These are phyloP conservation scores for Chymomyza caudatula DNA, from an alignment of 2,888 invertebrate genomes.

Conservation along the genomic window DNA sequence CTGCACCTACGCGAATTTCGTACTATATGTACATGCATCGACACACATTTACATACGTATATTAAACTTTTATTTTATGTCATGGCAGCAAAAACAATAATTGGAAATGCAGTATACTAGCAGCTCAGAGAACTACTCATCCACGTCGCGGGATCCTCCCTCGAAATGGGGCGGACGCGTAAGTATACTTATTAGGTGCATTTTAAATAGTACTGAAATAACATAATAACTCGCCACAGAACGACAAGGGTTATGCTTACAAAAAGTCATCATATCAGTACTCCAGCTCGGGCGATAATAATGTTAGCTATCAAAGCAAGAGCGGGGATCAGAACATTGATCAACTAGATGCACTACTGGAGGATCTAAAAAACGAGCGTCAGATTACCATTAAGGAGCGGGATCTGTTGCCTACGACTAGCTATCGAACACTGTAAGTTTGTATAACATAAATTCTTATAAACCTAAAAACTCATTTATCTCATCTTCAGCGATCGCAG, in stretches of 20 bases:
- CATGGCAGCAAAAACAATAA: conserved; percentile 55
- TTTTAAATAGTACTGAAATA: background rate
- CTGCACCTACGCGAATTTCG: conserved; percentile 35
- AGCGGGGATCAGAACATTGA: conserved; percentile 82
- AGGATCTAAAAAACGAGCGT: conserved; percentile 82
- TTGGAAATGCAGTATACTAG: conserved; percentile 74
- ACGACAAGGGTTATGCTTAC: conserved; percentile 75
- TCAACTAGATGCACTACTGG: conserved; percentile 86
- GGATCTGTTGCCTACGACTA: conserved; percentile 47
- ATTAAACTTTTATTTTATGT: conserved; percentile 33
- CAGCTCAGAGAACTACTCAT: conserved; percentile 75
- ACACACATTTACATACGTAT: conserved; percentile 14
- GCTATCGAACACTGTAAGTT: conserved; percentile 74
- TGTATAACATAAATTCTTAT: accelerated
- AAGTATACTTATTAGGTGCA: conserved; percentile 14
- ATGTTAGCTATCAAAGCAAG: conserved; percentile 57
- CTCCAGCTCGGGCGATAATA: conserved; percentile 70
- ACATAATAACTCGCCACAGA: conserved; percentile 49
- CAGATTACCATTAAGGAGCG: conserved; percentile 69
- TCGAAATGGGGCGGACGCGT: conserved; percentile 72
- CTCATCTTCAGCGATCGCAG: conserved; percentile 59
- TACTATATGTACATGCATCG: no score
- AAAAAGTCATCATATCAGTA: conserved; percentile 77
- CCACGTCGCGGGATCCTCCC: conserved; percentile 67
- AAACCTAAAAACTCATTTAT: background rate